Evolutionary conservation across 2,113 vertebrate genomes (phyloP).

Genomic region (Silurus meridionalis): DNA sequence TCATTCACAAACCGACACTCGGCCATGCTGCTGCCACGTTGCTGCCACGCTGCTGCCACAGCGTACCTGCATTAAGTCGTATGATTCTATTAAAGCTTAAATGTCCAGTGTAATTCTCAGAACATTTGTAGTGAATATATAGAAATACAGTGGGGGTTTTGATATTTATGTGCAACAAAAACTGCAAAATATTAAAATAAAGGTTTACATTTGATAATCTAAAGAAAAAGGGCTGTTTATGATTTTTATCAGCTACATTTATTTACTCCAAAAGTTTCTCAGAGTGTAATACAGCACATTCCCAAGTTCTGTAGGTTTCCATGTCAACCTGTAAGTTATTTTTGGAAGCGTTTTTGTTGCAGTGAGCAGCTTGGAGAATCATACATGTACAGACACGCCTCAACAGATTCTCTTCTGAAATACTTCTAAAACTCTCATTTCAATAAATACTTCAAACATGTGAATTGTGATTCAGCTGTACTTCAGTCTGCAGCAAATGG

Average conservation of each 20-base stretch:
- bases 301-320: not conserved
- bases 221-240: not conserved
- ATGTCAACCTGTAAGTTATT: conserved; percentile 26
- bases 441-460: not conserved
- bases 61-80: too few relatives aligned
- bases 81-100: too few relatives aligned
- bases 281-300: not conserved
- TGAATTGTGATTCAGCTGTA: not conserved
- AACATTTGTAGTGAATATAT: not conserved
- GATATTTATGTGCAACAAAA: not conserved
- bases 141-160: not conserved
- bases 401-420: not conserved
- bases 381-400: not conserved
- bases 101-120: not conserved
- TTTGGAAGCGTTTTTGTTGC: conserved; percentile 4
- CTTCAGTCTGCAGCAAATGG: not conserved
- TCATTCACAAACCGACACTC: too few relatives aligned
- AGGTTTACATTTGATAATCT: not conserved
- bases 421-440: not conserved
- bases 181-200: not conserved
- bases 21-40: too few relatives aligned
- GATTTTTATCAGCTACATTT: not conserved
- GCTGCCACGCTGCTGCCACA: too few relatives aligned
- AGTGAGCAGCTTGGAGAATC: not conserved
- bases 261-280: not conserved